Evolutionary conservation across 2,797 vertebrate species (phyloP).

Genomic region (Decapterus maruadsi): DNA sequence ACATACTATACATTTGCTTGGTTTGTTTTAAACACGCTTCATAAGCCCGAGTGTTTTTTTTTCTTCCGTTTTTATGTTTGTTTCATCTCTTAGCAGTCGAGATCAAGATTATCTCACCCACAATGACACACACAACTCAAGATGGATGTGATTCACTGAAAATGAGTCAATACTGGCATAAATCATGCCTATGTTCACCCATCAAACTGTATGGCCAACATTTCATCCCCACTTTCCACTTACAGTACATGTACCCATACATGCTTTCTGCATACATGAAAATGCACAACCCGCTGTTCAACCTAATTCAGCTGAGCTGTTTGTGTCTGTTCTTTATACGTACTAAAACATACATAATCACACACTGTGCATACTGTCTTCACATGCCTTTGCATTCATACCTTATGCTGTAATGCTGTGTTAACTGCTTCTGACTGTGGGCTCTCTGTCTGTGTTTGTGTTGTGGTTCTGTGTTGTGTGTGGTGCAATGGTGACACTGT

Average conservation of each 20-base stretch:
- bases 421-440: constrained; percentile 58
- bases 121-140: constrained; percentile 22
- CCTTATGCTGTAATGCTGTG: constrained; percentile 54
- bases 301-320: constrained; percentile 50
- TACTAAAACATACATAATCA: constrained; percentile 64
- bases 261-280: constrained; percentile 44
- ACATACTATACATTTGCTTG: constrained; percentile 29
- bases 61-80: not conserved
- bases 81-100: constrained; percentile 22
- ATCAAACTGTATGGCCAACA: constrained; percentile 35
- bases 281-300: constrained; percentile 30
- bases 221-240: constrained; percentile 5
- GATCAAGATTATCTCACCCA: constrained; percentile 19
- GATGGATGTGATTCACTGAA: constrained; percentile 40
- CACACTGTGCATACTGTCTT: constrained; percentile 52
- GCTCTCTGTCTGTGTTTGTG: constrained; percentile 52
- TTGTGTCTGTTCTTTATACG: constrained; percentile 71
- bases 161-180: constrained; percentile 22
- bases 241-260: constrained; percentile 36
- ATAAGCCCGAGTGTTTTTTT: constrained; percentile 24
- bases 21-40: constrained; percentile 48
- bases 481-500: constrained; percentile 58
- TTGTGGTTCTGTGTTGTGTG: constrained; percentile 59
- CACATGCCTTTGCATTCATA: constrained; percentile 61
- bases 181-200: constrained; percentile 39